Conservation (phyloP, 2,888 invertebrate genomes). For the Syrphus vitripennis region DNA sequence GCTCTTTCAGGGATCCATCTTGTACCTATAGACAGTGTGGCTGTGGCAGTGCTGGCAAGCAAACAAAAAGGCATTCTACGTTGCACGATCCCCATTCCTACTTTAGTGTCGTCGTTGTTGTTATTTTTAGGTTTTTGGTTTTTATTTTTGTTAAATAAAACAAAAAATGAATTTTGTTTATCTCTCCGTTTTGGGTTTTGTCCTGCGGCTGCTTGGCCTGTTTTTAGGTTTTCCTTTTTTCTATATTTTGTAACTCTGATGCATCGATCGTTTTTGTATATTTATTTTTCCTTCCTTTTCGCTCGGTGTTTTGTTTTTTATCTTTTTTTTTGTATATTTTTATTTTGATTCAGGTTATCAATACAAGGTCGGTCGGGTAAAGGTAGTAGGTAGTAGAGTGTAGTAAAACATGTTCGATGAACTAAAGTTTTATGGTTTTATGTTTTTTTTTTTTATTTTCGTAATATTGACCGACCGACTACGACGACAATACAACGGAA, state of each 20-base stretch:
- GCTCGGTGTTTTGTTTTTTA: background rate
- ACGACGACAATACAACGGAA: background rate
- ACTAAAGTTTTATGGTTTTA: slow-evolving; percentile 9
- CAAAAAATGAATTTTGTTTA: slow-evolving; percentile 36
- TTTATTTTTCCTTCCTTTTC: slow-evolving; percentile 21
- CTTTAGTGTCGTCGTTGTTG: background rate
- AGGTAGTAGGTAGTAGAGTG: slow-evolving; percentile 43
- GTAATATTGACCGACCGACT: background rate
- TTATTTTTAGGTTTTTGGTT: slow-evolving; percentile 48
- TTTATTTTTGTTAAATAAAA: slow-evolving; percentile 58
- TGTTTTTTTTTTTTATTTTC: background rate
- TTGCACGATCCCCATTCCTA: background rate
- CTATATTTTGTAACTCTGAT: background rate
- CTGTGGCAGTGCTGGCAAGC: slow-evolving; percentile 18
- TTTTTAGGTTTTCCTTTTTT: background rate
- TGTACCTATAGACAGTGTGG: slow-evolving; percentile 65
- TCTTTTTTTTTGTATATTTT: slow-evolving; percentile 26
- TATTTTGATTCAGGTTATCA: slow-evolving; percentile 68
- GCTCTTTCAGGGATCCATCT: slow-evolving; percentile 25
- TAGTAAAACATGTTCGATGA: background rate
- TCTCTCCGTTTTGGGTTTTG: slow-evolving; percentile 44
- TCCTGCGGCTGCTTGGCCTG: background rate
- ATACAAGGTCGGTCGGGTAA: slow-evolving; percentile 71
- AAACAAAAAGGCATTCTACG: background rate
- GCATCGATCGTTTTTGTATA: background rate